phyloP scores from a whole-genome alignment of 2,888 invertebrate species.

The Cryptops parisi region DNA sequence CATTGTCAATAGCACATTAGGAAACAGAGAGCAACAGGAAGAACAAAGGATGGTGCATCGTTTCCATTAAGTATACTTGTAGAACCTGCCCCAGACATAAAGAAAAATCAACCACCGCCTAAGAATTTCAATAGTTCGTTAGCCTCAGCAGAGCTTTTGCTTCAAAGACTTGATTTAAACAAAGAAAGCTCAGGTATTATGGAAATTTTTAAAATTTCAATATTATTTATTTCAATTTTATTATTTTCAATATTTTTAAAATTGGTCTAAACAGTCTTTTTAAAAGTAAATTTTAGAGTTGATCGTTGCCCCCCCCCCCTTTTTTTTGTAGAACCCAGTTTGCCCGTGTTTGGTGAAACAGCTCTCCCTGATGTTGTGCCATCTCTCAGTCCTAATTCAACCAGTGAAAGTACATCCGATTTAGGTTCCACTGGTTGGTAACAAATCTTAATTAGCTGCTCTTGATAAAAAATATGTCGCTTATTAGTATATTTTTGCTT shows the following conservation, averaged over 20 bases:
- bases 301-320: no score
- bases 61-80: conserved; percentile 40
- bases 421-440: background rate
- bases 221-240: no score
- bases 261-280: no score
- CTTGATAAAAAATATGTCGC: background rate
- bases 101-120: background rate
- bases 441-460: background rate
- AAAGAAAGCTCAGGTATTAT: background rate
- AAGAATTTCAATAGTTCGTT: background rate
- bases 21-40: conserved; percentile 50
- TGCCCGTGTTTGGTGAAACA: background rate
- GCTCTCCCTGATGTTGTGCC: background rate
- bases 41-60: conserved; percentile 45
- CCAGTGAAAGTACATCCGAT: background rate
- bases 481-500: background rate
- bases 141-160: background rate
- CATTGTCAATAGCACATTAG: conserved; percentile 31
- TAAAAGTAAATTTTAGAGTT: no score
- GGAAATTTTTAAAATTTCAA: no score
- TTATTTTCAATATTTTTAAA: no score
- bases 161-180: background rate
- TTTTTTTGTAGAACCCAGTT: background rate
- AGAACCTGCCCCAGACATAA: background rate
- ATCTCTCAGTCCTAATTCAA: background rate